These are phyloP conservation scores for cat (Felis catus) DNA, from an alignment of 2,113 vertebrate genomes.

Conservation along the genomic window F.catus_Fca126_mat1.0 CM031413.1:45688001-45688500, in stretches of 20 bases:
- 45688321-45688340: background rate
- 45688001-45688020: background rate
- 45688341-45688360: background rate
- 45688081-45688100: background rate
- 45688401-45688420: background rate
- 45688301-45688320: background rate
- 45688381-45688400: background rate
- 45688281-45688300: background rate
- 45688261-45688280: background rate
- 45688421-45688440: background rate
- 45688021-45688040: background rate
- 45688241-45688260: background rate
- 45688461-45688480: background rate
- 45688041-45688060: background rate
- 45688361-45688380: accelerated
- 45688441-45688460: background rate
- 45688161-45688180: background rate
- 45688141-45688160: background rate
- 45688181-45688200: background rate
- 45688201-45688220: background rate
- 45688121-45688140: background rate
- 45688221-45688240: background rate
- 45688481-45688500: background rate
- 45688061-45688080: background rate
- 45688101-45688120: background rate